Base-by-base conservation (phyloP, 2,888 invertebrate species). In the Dromius quadrimaculatus region DNA sequence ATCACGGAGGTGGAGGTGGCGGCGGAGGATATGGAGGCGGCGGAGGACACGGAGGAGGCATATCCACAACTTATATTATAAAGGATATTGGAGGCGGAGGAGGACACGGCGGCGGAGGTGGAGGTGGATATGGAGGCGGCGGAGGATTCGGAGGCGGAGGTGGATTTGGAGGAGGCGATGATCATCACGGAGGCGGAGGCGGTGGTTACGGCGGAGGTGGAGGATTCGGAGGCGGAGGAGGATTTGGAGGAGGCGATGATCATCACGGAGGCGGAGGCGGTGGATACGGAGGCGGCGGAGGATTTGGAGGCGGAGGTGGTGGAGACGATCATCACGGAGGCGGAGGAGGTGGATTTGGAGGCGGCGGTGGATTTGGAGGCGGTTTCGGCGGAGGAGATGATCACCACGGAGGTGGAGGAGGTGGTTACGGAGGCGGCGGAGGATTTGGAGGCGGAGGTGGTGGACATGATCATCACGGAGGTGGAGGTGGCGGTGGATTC, bases 71-170 rank as follows among this genome's bases (percentile, higher is more conserved):
- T 43, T 72, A 71, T 2, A n/a, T n/a, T n/a, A n/a, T n/a, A n/a
- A n/a, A n/a, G n/a, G n/a, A n/a, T n/a, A n/a, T n/a, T n/a, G 65
- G 70, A 19, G 73, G 74, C 17, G 64, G 63, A 13, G 73, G 73
- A 23, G 74, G 74, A 28, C n/a, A n/a, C n/a, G 74, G 74, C 11
- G 61, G 62, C 36, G 72, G 73, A 22, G 73, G 70, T 22, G 73
- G 72, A 34, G 62, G 57, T 57, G 72, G 71, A 4, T 66, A 63
- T 11, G 68, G 72, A 8, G 71, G 72, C 32, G 71, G 73, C 19
- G 62, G 62, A 23, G 71, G 68, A 11, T 15, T 61, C 9, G 73
- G 72, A 23, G 74, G 73, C 3, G 72, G 74, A 1, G 54, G 65
- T 47, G 72, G 73, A 19, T 41, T 57, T n/a, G 69, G 43, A 20